Base-by-base conservation (phyloP, 2,113 vertebrate genomes). In the Bubo scandiacus region DNA sequence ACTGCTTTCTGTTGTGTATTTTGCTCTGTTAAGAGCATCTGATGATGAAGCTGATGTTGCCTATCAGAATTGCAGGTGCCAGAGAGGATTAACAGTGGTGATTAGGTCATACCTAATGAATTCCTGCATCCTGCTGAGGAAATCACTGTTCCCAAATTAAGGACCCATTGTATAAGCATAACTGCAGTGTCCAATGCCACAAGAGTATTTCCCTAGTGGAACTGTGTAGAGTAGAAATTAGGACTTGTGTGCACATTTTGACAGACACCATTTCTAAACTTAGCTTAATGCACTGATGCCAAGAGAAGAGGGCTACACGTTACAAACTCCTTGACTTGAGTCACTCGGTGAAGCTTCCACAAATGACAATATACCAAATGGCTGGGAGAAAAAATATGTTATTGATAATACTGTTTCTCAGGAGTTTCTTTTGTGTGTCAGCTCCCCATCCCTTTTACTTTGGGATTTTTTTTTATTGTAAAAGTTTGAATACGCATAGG, bases 121-220 rank as follows among this genome's bases (percentile, higher is more conserved):
- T 90, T 92, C 47, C 18, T 93, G 52, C 22, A 85, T 87, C 81
- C 62, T 92, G 66, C 57, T 90, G 74, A 63, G 85, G 70, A 94
- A 94, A 94, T 79, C 32, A 9, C 29, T 67, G 49, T 54, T 93
- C 57, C 49, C 54, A 90, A 92, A 88, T 93, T 75, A 88, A 93
- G 57, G 74, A 47, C 40, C 30, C 22, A 12, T 68, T 88, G 61
- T 90, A 87, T 79, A 57, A 74, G 66, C n/a, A 21, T 90, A 95
- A 85, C 61, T 79, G 30, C 57, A 75, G 61, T 59, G 66, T 85
- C 88, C 19, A 1, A 25, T 0, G 3, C n/a, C 65, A 42, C 26
- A 83, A 61, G n/a, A 40, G 18, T 71, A 45, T 90, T 88, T 94
- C 30, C 17, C 23, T 85, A 29, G 40, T 79, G 52, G 61, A 84